A percentile compares a stretch with the other conserved stretches of the same genome.
These are phyloP conservation scores for Drosophila persimilis DNA, from an alignment of 1,140 invertebrate genomes.

Conservation along the genomic window DNA sequence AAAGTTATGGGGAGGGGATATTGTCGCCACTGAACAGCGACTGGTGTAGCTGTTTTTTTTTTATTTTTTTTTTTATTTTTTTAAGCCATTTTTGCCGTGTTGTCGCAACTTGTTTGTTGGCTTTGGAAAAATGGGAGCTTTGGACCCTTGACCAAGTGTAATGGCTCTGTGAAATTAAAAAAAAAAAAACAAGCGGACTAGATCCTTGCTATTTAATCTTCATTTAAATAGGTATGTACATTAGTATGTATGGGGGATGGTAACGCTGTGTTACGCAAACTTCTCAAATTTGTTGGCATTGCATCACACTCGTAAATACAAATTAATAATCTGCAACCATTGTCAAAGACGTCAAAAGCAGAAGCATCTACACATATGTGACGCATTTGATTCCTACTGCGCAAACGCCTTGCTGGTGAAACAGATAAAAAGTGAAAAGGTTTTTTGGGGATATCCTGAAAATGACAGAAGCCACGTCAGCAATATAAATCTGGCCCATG, in stretches of 20 bases:
- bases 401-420: constrained; percentile 21
- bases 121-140: constrained; percentile 17
- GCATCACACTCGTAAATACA: too few species aligned
- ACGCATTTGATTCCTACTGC: constrained; percentile 60
- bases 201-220: constrained; percentile 27
- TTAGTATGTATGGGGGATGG: not conserved
- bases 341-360: constrained; percentile 18
- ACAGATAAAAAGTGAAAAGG: constrained; percentile 23
- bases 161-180: constrained; percentile 1
- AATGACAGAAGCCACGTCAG: constrained; percentile 28
- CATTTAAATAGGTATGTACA: not conserved
- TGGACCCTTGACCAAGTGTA: not conserved
- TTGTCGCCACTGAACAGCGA: constrained; percentile 18
- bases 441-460: constrained; percentile 36
- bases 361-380: constrained; percentile 22
- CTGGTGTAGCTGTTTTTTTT: constrained; percentile 4
- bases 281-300: too few species aligned
- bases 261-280: too few species aligned
- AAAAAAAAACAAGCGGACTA: constrained; percentile 7
- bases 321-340: not conserved
- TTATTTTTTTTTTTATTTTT: constrained; percentile 12
- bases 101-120: constrained; percentile 19
- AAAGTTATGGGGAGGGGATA: constrained; percentile 19
- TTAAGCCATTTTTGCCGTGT: not conserved
- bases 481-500: not conserved